Percentiles rank a stretch among this genome's conserved stretches.
These are phyloP conservation scores for Nomada fabriciana DNA, from an alignment of 2,888 invertebrate species.

Conservation along the genomic window DNA sequence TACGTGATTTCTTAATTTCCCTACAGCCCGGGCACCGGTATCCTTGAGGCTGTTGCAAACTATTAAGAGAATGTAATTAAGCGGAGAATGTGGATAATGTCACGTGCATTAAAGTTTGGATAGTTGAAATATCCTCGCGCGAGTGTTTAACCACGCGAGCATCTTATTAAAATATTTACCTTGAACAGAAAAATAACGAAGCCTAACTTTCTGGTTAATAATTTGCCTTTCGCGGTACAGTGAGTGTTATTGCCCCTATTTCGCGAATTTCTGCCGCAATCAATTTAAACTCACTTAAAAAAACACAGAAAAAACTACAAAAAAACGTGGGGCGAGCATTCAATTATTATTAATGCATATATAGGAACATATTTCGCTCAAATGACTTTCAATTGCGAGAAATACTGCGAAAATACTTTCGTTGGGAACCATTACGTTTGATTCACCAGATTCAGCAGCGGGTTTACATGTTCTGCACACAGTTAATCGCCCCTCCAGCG, in stretches of 20 bases:
- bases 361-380: neutral
- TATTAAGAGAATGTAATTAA: constrained; percentile 79
- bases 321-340: neutral
- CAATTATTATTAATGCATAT: neutral
- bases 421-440: neutral
- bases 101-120: constrained; percentile 71
- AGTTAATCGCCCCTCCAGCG: neutral
- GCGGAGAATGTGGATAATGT: constrained; percentile 76
- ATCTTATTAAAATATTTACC: constrained; percentile 62
- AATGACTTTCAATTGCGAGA: neutral
- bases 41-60: constrained; percentile 65
- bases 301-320: neutral
- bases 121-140: constrained; percentile 68
- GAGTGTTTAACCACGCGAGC: constrained; percentile 63
- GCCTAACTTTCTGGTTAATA: constrained; percentile 4
- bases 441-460: neutral
- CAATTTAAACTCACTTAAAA: neutral
- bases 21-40: constrained; percentile 27
- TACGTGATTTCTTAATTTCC: constrained; percentile 48
- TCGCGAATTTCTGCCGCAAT: neutral
- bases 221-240: neutral
- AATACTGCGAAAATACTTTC: constrained; percentile 8
- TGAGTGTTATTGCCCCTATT: neutral
- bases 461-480: neutral
- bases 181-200: constrained; percentile 14